Evolutionary conservation across 2,888 invertebrate species (phyloP), one percentile per base, ranked within the genome.

Genomic region (Helleia helle): DNA sequence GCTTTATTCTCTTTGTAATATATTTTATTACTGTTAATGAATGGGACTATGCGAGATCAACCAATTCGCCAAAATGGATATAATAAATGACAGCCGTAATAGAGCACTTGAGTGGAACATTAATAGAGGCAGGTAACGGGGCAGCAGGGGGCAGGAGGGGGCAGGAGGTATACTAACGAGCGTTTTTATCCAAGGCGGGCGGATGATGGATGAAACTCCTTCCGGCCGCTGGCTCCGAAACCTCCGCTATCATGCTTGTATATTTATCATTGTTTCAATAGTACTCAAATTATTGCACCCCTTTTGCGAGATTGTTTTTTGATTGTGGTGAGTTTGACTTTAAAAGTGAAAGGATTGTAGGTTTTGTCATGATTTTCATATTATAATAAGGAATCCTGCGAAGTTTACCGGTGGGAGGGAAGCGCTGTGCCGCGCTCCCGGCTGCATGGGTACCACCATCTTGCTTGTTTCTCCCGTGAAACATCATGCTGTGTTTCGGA

Each of bases 71-170:
- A 79, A 80, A 84, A 80, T 76, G 81, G 77, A 77, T 81, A 81
- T 81, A 81, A 81, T 72, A 81, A 84, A 84, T 79, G 83, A 77
- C 72, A 74, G 71, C 62, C 67, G 79, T 81, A 83, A 84, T 81
- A 84, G 79, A 75, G 72, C 69, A 71, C 72, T 80, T 74, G 80
- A 77, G 83, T 75, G 71, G 70, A 74, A 73, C 81, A 81, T 81
- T 84, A 83, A 83, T 81, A 84, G 81, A 77, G 76, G 68, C 67
- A 69, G 76, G 79, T 73, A 68, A 47, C 47, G 54, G 48, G 50
- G 51, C 53, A 49, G 51, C n/a, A n/a, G 68, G 60, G 59, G 50
- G 50, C 52, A 59, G 58, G 57, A 49, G 60, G 56, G 47, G 47
- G 54, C 48, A 50, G 51, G 54, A 49, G 52, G 51, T 48, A 51